Base-by-base conservation (phyloP, 1,140 invertebrate genomes). In the Drosophila busckii region DNA sequence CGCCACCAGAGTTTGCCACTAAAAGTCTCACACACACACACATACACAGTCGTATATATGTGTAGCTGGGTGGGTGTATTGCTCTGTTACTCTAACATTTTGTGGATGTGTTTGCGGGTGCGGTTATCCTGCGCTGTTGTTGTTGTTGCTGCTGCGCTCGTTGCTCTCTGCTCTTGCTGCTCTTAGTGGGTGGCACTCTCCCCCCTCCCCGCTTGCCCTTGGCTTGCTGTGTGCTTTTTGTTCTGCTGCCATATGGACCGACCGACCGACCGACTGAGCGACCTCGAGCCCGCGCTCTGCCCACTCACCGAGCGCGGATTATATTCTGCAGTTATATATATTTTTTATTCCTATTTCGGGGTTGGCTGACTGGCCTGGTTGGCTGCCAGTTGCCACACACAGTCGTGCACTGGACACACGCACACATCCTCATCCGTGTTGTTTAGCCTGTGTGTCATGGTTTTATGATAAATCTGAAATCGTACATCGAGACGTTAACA, bases 401-500 rank as follows among this genome's bases (percentile, higher is more conserved):
- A 31, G 67, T 78, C 61, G 50, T 82, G 71, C 54, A 75, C 49
- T 82, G 75, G 80, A 84, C 80, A 84, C 71, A 84, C 75, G n/a
- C 55, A 62, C 61, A n/a, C n/a, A n/a, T n/a, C n/a, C n/a, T n/a
- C n/a, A n/a, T n/a, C n/a, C n/a, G n/a, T n/a, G n/a, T n/a, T 78
- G 75, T 82, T 82, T 82, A 82, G 75, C 76, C 67, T 52, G 68
- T n/a, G n/a, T 82, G 83, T 85, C 70, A 82, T 69, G 82, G 70
- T 85, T 83, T 85, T 85, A 85, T 85, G 83, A 85, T 85, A 85
- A 85, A 85, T 85, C 83, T 85, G 69, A 65, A 83, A 85, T 83
- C 71, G 83, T 70, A 85, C 64, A 85, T 85, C 83, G 83, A 85
- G 73, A 85, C 71, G 83, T 75, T 75, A 82, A 82, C 75, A 82